phyloP scores from a whole-genome alignment of 1,140 invertebrate genomes.

The Drosophila pachea region DNA sequence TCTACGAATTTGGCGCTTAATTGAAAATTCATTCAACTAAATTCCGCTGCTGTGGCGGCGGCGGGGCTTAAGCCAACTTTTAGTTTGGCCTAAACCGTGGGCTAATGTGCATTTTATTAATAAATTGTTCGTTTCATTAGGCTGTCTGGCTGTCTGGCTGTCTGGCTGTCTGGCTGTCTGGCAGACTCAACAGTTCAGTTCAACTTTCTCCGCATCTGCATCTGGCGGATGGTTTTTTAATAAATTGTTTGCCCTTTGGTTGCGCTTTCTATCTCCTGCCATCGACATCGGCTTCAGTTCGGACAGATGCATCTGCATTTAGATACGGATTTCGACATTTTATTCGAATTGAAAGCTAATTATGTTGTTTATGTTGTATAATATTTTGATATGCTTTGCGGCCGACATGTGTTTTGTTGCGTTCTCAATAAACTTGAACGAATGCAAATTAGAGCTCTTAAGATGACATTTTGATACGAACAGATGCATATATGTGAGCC shows the following conservation, averaged over 20 bases:
- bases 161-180: conserved; percentile 4
- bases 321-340: conserved; percentile 18
- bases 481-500: neutral
- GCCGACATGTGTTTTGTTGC: conserved; percentile 56
- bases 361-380: conserved; percentile 71
- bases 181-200: conserved; percentile 29
- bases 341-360: conserved; percentile 58
- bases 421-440: conserved; percentile 34
- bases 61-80: conserved; percentile 1
- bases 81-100: conserved; percentile 49
- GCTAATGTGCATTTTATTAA: conserved; percentile 70
- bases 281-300: neutral
- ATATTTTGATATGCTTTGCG: conserved; percentile 60
- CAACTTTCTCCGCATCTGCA: conserved; percentile 59
- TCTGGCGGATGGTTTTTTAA: conserved; percentile 61
- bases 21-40: conserved; percentile 72
- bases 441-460: conserved; percentile 34
- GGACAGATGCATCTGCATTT: conserved; percentile 18
- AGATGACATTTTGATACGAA: conserved; percentile 29
- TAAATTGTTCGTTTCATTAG: conserved; percentile 72
- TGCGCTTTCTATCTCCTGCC: conserved; percentile 53
- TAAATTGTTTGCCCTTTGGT: conserved; percentile 64
- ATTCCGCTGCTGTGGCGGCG: conserved; percentile 21
- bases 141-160: conserved; percentile 18
- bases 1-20: conserved; percentile 63